Conservation (phyloP, 2,113 vertebrate genomes). For the Noturus placidus region DNA sequence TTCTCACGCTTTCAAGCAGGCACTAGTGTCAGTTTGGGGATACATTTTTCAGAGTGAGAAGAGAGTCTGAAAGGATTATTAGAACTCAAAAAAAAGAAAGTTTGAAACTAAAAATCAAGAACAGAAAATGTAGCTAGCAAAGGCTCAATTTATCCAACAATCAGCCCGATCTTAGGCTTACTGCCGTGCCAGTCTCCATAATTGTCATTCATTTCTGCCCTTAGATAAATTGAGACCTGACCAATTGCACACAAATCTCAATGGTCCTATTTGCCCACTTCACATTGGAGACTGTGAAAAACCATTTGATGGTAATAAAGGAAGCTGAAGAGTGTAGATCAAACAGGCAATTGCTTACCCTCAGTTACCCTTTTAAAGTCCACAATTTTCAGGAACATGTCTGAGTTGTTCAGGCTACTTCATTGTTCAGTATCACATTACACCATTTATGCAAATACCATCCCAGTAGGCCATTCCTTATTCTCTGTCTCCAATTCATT, state of each 20-base stretch:
- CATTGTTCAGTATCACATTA: background rate
- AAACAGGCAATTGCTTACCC: background rate
- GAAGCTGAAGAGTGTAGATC: background rate
- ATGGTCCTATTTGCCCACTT: background rate
- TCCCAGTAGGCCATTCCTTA: background rate
- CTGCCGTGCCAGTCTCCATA: conserved; percentile 10
- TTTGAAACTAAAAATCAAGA: background rate
- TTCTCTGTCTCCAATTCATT: background rate
- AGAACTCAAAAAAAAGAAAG: background rate
- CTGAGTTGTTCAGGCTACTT: background rate
- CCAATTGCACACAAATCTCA: background rate
- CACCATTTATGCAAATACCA: background rate
- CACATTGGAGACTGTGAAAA: conserved; percentile 19
- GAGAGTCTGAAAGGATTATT: background rate
- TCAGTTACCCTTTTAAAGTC: background rate
- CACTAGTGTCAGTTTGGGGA: background rate
- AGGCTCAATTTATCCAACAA: background rate
- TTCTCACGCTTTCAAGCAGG: background rate
- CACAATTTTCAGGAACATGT: background rate
- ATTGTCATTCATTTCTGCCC: background rate
- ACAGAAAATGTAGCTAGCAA: background rate
- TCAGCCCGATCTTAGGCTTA: background rate
- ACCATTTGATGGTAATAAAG: conserved; percentile 6
- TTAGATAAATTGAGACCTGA: conserved; percentile 18
- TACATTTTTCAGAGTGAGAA: background rate